Base-by-base conservation (phyloP, 2,113 vertebrate genomes). In the Hyaena hyaena region DNA sequence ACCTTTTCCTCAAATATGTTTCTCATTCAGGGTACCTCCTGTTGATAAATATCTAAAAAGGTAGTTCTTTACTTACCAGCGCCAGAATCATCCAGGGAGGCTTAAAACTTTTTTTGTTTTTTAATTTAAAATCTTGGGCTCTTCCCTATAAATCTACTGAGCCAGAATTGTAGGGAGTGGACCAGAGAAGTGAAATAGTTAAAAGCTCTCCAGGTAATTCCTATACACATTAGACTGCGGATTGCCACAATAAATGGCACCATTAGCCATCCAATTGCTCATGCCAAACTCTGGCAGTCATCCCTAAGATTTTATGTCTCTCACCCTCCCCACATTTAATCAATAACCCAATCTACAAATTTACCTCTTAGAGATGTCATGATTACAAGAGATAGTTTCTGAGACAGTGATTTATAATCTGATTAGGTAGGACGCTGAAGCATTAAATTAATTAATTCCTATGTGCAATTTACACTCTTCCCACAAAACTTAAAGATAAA, bases 381-480 rank as follows among this genome's bases (percentile, higher is more conserved):
- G 90, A 82, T 94, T 80, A 14, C 92, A 98, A 96, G 90, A 92
- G 94, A 97, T 93, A 88, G 24, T 17, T 10, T 90, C 90, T 81
- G 66, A 96, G 83, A 92, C 85, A 96, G 94, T 96, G 97, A 98
- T 98, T 97, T 96, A 97, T 98, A 97, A 96, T 96, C 94, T 97
- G 96, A 97, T 98, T 97, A 96, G 92, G 58, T 96, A 66, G 76
- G 90, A 95, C 61, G 90, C 61, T 81, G 92, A 93, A 97, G 95
- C 97, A 96, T 98, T 97, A 95, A 96, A 98, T 98, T 96, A 97
- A 98, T 98, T 97, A 98, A 98, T 97, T 97, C 90, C 50, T 90
- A 53, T 79, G 76, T 97, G 76, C 87, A 89, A 96, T 97, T 97
- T 96, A 92, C 35, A 95, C 58, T 92, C 93, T 93, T 92, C 77